These are phyloP conservation scores for Phycodurus eques DNA, from an alignment of 2,113 vertebrate species.

Conservation along the genomic window DNA sequence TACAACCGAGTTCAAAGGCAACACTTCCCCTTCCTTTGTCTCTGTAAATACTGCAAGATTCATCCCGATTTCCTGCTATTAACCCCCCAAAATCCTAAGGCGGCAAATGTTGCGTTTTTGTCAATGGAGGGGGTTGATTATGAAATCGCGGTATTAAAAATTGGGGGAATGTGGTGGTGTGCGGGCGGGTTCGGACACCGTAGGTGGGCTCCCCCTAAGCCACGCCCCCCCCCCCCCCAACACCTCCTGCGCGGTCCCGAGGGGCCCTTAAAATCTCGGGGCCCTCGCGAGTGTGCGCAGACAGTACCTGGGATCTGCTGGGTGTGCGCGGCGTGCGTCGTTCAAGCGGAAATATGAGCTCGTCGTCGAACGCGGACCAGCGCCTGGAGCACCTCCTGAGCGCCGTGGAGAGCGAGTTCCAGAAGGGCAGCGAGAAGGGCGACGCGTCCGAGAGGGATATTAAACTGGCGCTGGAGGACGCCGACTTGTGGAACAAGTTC, in stretches of 20 bases:
- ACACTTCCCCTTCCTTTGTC: constrained; percentile 61
- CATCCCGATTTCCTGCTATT: constrained; percentile 1
- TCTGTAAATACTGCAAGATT: constrained; percentile 1
- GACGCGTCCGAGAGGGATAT: constrained; percentile 78
- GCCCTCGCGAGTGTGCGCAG: constrained; percentile 4
- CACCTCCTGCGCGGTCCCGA: constrained; percentile 59
- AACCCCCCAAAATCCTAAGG: constrained; percentile 7
- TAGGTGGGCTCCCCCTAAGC: constrained; percentile 15
- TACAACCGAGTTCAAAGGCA: constrained; percentile 74
- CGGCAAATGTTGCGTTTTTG: background rate
- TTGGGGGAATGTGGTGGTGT: background rate
- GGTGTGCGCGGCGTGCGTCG: constrained; percentile 1
- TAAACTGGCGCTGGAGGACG: constrained; percentile 75
- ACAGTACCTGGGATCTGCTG: constrained; percentile 23
- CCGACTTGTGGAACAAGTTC: constrained; percentile 77
- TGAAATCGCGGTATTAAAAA: background rate
- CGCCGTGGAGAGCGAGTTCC: constrained; percentile 78
- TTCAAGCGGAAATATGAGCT: constrained; percentile 68
- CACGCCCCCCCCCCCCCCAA: constrained; percentile 41
- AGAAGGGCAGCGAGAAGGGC: constrained; percentile 78
- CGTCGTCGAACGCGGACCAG: constrained; percentile 67
- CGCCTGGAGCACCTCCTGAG: constrained; percentile 79
- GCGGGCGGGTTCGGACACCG: constrained; percentile 18
- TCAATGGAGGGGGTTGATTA: background rate
- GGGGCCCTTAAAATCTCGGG: constrained; percentile 67